Base-by-base conservation (phyloP, 1,140 invertebrate genomes). In the Drosophila lacteicornis region DNA sequence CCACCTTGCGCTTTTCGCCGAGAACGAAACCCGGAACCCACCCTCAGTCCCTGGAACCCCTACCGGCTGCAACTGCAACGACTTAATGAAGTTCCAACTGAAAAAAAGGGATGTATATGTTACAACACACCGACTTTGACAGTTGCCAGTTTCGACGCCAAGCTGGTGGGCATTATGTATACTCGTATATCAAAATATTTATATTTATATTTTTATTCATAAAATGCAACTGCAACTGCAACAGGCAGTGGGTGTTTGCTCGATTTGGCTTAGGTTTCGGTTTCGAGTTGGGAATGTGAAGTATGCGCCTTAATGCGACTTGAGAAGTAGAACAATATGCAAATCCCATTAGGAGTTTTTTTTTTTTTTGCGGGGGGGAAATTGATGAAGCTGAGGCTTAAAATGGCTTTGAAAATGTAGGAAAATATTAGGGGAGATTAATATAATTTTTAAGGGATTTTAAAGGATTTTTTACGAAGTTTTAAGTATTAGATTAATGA, bases 1-100 rank as follows among this genome's bases (percentile, higher is more conserved):
- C 84, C 83, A 87, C 83, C 84, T 87, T 87, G 83, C 83, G 83
- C 83, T 87, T 82, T 87, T 87, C 56, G 55, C 69, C 43, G 68
- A 43, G 65, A n/a, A 50, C 7, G 22, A 17, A 66, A 38, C 67
- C 43, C 45, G 55, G 56, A 62, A 62, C 58, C 82, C 82, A 67
- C 22, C 62, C 70, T 38, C 57, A 19, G 56, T 56, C 60, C 67
- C 50, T 11, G 22, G 7, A 49, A 42, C 47, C 55, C 70, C 68
- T 56, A 45, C 62, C 74, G 74, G 74, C 75, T 77, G 75, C 75
- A 69, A 78, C 50, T 78, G 74, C 74, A 77, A 60, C 61, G 61
- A 42, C 61, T 76, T 68, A 73, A 86, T 76, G 67, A 80, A 86
- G 70, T 88, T 80, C 49, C 61, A 65, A 61, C 38, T 15, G 42